These are phyloP conservation scores for Cylas formicarius DNA, from an alignment of 1,140 invertebrate species.

Conservation along the genomic window DNA sequence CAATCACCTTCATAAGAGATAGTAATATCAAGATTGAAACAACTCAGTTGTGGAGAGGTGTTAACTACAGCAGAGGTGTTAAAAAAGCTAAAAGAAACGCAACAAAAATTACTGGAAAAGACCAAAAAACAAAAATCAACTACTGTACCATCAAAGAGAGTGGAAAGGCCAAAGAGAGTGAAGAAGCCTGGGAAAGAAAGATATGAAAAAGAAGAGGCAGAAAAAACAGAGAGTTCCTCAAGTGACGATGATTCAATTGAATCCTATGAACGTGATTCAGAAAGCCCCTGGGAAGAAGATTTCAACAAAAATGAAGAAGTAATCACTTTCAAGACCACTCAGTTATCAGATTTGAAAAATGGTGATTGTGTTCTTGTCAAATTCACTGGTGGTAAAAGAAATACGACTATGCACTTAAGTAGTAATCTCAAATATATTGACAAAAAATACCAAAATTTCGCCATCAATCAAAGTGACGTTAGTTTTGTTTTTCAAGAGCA, in stretches of 20 bases:
- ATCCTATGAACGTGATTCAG: not conserved
- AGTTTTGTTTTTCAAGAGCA: slow-evolving; percentile 1
- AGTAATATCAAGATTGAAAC: slow-evolving; percentile 12
- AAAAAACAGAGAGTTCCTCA: not conserved
- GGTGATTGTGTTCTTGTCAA: slow-evolving; percentile 6
- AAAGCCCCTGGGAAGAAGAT: slow-evolving; percentile 2
- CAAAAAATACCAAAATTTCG: slow-evolving; percentile 5
- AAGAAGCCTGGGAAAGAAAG: not conserved
- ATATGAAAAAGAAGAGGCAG: slow-evolving; percentile 1
- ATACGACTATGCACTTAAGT: slow-evolving; percentile 6
- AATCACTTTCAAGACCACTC: not conserved
- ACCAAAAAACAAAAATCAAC: slow-evolving; percentile 3
- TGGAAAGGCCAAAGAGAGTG: not conserved
- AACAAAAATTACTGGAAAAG: slow-evolving; percentile 2
- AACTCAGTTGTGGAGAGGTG: not conserved
- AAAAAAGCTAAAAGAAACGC: not conserved
- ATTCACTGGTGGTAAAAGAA: slow-evolving; percentile 8
- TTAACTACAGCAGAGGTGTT: not conserved
- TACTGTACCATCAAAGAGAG: not conserved
- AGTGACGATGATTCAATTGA: not conserved
- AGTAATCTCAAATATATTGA: slow-evolving; percentile 2
- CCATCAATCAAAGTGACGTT: not conserved
- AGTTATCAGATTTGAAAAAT: not conserved
- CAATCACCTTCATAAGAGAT: no score
- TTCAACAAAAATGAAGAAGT: not conserved